phyloP scores from a whole-genome alignment of 2,888 invertebrate genomes.

The Sarcophaga rosellei region DNA sequence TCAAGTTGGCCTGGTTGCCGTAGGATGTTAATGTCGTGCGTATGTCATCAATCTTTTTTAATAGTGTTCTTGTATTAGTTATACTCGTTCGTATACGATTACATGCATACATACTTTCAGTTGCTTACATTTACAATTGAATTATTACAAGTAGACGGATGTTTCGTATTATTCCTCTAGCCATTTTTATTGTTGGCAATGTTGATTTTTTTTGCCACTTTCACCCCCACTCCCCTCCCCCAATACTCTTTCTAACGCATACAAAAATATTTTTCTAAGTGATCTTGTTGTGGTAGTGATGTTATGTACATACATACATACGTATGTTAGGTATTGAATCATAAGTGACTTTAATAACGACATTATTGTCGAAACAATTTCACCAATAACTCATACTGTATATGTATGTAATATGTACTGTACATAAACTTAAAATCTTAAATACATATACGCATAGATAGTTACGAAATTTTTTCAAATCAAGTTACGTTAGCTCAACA shows the following conservation, averaged over 20 bases:
- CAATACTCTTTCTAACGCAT: too few relatives aligned
- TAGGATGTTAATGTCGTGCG: constrained; percentile 56
- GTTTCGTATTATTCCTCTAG: constrained; percentile 67
- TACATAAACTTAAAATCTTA: neutral
- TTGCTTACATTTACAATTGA: constrained; percentile 73
- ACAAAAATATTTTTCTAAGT: too few relatives aligned
- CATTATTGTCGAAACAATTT: constrained; percentile 44
- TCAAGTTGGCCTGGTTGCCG: neutral
- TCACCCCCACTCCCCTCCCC: too few relatives aligned
- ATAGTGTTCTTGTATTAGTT: constrained; percentile 73
- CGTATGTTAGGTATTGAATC: constrained; percentile 1
- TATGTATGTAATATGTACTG: neutral
- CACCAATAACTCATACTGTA: neutral
- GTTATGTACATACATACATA: neutral
- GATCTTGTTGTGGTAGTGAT: neutral
- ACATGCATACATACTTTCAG: neutral
- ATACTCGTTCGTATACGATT: neutral
- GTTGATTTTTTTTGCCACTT: neutral
- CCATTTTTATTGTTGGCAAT: neutral
- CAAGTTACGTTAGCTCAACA: too few relatives aligned
- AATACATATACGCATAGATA: neutral
- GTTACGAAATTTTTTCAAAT: too few relatives aligned
- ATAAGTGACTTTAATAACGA: constrained; percentile 56
- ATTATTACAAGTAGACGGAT: constrained; percentile 79
- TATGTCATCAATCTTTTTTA: constrained; percentile 79